Evolutionary conservation across 2,797 vertebrate genomes (phyloP).

Genomic region (Oryzias sinensis): DNA sequence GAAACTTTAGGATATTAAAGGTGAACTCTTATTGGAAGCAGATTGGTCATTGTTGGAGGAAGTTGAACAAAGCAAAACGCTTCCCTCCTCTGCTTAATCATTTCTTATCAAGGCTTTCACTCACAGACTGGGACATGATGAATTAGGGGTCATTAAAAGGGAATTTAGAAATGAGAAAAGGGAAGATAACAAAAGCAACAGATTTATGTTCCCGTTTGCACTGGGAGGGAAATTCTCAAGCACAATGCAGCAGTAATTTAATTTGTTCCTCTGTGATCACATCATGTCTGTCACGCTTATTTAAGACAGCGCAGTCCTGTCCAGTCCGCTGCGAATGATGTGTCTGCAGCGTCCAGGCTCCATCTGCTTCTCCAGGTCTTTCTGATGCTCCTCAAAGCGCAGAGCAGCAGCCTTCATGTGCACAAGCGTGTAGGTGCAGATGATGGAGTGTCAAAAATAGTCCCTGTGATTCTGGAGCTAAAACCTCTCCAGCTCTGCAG

Average conservation of each 20-base stretch:
- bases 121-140: conserved; percentile 32
- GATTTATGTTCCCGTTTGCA: conserved; percentile 27
- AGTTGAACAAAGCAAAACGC: conserved; percentile 13
- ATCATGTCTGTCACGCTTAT: conserved; percentile 51
- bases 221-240: conserved; percentile 21
- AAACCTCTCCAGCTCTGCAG: conserved; percentile 34
- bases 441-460: conserved; percentile 50
- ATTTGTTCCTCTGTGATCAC: conserved; percentile 47
- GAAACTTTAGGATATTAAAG: too few relatives aligned
- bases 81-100: conserved; percentile 43
- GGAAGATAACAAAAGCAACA: conserved; percentile 1
- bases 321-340: conserved; percentile 22
- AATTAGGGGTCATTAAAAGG: conserved; percentile 23
- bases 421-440: conserved; percentile 21
- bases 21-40: background rate
- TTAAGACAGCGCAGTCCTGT: conserved; percentile 36
- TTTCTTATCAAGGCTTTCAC: conserved; percentile 57
- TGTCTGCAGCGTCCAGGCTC: conserved; percentile 3
- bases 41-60: conserved; percentile 14
- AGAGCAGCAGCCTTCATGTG: conserved; percentile 34
- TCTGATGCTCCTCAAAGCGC: conserved; percentile 45
- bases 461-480: conserved; percentile 30
- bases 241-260: conserved; percentile 46
- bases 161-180: conserved; percentile 3
- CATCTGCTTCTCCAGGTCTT: conserved; percentile 24